Evolutionary conservation across 2,113 vertebrate genomes (phyloP), one percentile per base, ranked within the genome.

Genomic region (Neogale vison): DNA sequence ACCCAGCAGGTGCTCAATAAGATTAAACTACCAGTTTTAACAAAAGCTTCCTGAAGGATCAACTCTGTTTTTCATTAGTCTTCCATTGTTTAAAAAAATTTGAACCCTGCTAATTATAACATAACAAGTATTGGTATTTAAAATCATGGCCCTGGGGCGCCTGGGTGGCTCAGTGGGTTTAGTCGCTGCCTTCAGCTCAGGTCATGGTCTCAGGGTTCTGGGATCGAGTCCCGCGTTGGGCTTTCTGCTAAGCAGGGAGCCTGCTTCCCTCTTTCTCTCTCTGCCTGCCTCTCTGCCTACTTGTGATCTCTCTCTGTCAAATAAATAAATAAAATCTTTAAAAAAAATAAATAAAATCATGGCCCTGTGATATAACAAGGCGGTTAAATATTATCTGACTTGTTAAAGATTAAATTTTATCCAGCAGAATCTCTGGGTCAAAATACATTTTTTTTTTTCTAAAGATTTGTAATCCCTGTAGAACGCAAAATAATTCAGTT

Each of bases 401-500:
- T 97, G 47, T 95, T 65, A 85, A 97, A 83, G 55, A 90, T 81
- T 82, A 80, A 93, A 74, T 83, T 83, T 94, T 93, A 71, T 86
- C 13, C 4, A 79, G 5, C 69, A 63, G 93, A 95, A 93, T 89
- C 47, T 93, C 31, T 81, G 29, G 11, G 23, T 88, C 57, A 94
- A 95, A 95, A 85, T 87, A 0, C 52, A 65, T 80, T 79, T n/a
- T 94, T 42, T 42, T 21, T 90, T 93, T 88, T 36, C 34, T 85
- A 6, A 96, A 95, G 42, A 77, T 76, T 88, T 93, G 88, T 93
- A 76, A 47, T 94, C 14, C 10, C 8, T 55, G 39, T 5, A 39
- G 31, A 76, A 29, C 26, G 79, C 7, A 85, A 87, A 93, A 82
- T 36, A 88, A 94, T 93, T 93, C 57, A 86, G 4, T 85, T 42